phyloP scores from a whole-genome alignment of 2,888 invertebrate genomes.

The Mesorhabditis belari region DNA sequence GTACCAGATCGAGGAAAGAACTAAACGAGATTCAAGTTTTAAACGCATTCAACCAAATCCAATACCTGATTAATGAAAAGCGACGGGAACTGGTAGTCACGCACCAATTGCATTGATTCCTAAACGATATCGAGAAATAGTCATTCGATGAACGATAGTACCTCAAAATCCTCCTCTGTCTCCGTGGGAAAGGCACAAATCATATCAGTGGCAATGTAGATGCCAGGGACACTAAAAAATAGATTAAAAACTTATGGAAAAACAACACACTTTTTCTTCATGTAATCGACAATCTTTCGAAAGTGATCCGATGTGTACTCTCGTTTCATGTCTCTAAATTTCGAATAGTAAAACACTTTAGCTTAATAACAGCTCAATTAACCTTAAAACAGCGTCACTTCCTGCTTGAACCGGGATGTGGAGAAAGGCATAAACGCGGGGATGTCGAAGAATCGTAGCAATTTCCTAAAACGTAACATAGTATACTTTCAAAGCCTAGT shows the following conservation, averaged over 20 bases:
- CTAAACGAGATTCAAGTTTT: conserved; percentile 23
- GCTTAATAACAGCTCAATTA: background rate
- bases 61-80: conserved; percentile 82
- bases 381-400: conserved; percentile 76
- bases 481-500: background rate
- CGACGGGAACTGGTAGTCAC: conserved; percentile 74
- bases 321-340: conserved; percentile 78
- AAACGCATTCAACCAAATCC: background rate
- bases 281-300: conserved; percentile 75
- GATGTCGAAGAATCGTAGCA: conserved; percentile 74
- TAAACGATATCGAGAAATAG: background rate
- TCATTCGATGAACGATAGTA: conserved; percentile 61
- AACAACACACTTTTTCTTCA: conserved; percentile 64
- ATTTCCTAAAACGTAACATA: conserved; percentile 63
- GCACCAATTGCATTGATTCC: conserved; percentile 63
- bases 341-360: background rate
- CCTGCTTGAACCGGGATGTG: conserved; percentile 97
- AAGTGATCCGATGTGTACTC: conserved; percentile 88
- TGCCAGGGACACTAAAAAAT: conserved; percentile 69
- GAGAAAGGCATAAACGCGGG: conserved; percentile 84
- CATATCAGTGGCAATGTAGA: conserved; percentile 92
- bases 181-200: conserved; percentile 98
- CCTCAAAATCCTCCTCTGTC: conserved; percentile 78
- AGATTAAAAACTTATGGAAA: background rate
- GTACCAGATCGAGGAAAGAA: conserved; percentile 93